phyloP scores from a whole-genome alignment of 2,797 vertebrate genomes.

The Clarias laeviceps region DNA sequence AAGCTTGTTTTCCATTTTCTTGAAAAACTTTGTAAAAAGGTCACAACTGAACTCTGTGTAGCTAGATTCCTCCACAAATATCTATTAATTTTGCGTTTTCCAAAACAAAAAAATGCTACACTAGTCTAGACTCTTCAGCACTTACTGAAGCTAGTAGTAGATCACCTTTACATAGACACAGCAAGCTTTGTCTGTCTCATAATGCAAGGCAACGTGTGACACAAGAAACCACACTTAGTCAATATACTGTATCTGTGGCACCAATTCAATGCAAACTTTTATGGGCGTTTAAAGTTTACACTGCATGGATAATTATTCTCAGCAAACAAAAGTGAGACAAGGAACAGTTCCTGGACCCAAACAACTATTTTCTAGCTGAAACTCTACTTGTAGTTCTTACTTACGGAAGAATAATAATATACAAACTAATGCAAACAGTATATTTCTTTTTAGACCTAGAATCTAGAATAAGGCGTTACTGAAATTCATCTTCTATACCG shows the following conservation, averaged over 20 bases:
- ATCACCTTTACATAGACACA: background rate
- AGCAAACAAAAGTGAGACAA: conserved; percentile 39
- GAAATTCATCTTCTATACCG: too few species aligned
- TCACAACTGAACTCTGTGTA: background rate
- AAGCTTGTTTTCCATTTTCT: conserved; percentile 53
- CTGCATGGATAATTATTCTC: conserved; percentile 16
- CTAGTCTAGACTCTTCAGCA: background rate
- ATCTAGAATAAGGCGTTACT: background rate
- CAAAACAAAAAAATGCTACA: background rate
- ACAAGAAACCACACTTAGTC: conserved; percentile 13
- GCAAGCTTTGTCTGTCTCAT: background rate
- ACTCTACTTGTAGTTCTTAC: background rate
- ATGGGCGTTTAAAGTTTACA: conserved; percentile 53
- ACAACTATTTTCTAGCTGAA: background rate
- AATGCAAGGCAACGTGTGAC: background rate
- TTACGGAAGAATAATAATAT: background rate
- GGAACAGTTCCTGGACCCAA: background rate
- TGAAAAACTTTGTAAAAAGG: background rate
- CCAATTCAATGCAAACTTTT: conserved; percentile 41
- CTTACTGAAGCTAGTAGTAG: background rate
- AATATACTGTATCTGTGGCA: conserved; percentile 40
- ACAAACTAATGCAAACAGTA: background rate
- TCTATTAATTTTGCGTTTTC: background rate
- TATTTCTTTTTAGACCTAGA: too few species aligned
- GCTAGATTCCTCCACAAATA: background rate